Conservation (phyloP, 2,113 vertebrate species). For the Taurulus bubalis region DNA sequence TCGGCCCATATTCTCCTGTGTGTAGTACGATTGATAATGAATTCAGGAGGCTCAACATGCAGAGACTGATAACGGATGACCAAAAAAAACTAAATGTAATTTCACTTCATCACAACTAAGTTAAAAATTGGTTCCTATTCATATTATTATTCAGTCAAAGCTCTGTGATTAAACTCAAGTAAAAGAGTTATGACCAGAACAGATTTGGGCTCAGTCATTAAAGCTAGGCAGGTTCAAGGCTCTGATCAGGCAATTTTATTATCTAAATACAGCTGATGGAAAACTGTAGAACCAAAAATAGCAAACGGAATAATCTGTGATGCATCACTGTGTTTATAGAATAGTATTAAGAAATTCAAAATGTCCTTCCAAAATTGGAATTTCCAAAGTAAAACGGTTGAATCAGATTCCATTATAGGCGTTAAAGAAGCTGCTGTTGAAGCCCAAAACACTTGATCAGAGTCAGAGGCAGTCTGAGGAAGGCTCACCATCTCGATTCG, state of each 20-base stretch:
- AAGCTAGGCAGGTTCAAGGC: background rate
- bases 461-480: background rate
- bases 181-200: background rate
- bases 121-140: background rate
- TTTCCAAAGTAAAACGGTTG: background rate
- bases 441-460: background rate
- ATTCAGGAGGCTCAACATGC: background rate
- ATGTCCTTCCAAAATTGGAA: background rate
- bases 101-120: background rate
- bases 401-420: background rate
- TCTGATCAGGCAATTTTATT: background rate
- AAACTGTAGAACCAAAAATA: background rate
- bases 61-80: background rate
- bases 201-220: background rate
- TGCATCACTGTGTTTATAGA: background rate
- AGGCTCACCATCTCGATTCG: slow-evolving; percentile 93
- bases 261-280: background rate
- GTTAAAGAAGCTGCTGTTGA: background rate
- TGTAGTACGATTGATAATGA: background rate
- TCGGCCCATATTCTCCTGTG: too few species aligned
- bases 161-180: background rate
- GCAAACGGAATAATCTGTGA: background rate
- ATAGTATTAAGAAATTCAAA: background rate
- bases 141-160: background rate
- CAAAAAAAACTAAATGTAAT: background rate